Conservation (phyloP, 2,797 vertebrate genomes). For the Hafferia zeledoni region DNA sequence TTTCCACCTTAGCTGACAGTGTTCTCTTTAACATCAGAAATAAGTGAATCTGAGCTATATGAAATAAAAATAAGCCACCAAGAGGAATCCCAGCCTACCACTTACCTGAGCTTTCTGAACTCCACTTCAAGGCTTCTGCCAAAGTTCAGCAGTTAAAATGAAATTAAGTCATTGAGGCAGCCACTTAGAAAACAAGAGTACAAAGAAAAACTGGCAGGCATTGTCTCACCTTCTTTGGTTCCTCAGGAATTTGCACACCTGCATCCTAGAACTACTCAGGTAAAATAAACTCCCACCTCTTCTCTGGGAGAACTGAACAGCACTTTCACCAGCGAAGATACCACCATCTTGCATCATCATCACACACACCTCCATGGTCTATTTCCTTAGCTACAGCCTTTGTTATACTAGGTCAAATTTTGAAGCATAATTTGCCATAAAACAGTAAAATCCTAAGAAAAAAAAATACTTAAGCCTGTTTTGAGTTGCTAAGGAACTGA, state of each 20-base stretch:
- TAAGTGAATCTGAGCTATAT: background rate
- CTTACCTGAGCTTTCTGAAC: background rate
- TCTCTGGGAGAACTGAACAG: background rate
- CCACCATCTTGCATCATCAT: background rate
- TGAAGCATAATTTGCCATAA: background rate
- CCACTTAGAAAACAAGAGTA: background rate
- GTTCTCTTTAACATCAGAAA: background rate
- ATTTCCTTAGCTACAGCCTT: background rate
- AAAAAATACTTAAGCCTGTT: background rate
- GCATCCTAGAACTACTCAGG: background rate
- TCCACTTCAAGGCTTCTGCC: background rate
- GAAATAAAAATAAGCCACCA: background rate
- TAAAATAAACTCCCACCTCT: background rate
- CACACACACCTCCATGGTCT: background rate
- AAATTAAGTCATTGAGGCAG: background rate
- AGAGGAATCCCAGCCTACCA: background rate
- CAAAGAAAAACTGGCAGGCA: background rate
- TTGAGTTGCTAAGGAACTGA: background rate
- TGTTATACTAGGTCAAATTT: background rate
- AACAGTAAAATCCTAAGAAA: background rate
- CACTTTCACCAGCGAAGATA: accelerated
- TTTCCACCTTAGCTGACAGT: background rate
- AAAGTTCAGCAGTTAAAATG: background rate
- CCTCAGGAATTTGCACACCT: background rate
- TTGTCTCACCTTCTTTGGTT: background rate